Percentiles rank a stretch among this genome's conserved stretches.
These are phyloP conservation scores for Hoplostethus mediterraneus DNA, from an alignment of 2,797 vertebrate genomes.

Conservation along the genomic window DNA sequence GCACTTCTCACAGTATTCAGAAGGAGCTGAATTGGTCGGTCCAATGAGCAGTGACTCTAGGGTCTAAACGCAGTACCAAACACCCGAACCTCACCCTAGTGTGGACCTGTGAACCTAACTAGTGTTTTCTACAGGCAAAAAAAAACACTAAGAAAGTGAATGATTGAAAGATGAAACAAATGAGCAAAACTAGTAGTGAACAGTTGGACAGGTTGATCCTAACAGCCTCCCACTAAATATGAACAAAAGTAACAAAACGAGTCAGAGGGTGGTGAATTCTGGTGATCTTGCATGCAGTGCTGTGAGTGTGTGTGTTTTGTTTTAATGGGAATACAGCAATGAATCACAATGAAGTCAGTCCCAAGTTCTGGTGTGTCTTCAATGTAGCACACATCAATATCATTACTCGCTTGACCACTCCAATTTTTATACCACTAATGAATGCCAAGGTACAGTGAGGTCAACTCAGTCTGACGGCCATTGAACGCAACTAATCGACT, in stretches of 20 bases:
- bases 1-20: conserved; percentile 54
- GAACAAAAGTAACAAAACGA: conserved; percentile 42
- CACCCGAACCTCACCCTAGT: conserved; percentile 8
- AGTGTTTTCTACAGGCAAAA: conserved; percentile 28
- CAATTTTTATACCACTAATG: too few species aligned
- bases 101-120: background rate
- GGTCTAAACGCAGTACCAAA: conserved; percentile 14
- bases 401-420: too few species aligned
- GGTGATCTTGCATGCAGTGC: conserved; percentile 22
- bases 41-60: conserved; percentile 19
- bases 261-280: conserved; percentile 12
- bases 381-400: conserved; percentile 10
- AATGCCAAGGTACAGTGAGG: too few species aligned
- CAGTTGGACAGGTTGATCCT: background rate
- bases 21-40: conserved; percentile 21
- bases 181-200: conserved; percentile 1
- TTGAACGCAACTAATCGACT: too few species aligned
- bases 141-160: background rate
- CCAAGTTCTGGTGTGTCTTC: conserved; percentile 4
- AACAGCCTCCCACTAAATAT: conserved; percentile 11
- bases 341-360: too few species aligned
- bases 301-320: background rate
- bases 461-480: too few species aligned
- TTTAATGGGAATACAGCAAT: conserved; percentile 3
- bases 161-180: conserved; percentile 9